phyloP scores from a whole-genome alignment of 2,113 vertebrate species.

The Aegotheles bennettii region DNA sequence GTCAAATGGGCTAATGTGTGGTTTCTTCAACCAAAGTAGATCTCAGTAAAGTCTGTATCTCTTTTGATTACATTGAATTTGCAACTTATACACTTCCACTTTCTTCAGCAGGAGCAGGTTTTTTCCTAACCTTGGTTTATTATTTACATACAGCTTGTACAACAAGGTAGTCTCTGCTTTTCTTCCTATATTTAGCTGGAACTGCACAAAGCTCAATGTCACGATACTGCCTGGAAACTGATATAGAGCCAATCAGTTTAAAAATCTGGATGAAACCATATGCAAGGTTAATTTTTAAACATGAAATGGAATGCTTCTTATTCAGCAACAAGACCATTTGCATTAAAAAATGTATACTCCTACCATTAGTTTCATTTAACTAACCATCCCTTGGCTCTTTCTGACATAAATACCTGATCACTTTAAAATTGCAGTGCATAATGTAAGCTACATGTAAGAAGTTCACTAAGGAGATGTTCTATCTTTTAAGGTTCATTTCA shows the following conservation, averaged over 20 bases:
- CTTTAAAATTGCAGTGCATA: background rate
- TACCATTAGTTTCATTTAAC: background rate
- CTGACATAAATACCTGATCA: background rate
- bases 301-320: background rate
- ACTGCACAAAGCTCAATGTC: background rate
- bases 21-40: background rate
- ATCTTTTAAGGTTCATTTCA: background rate
- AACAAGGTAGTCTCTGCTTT: background rate
- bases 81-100: background rate
- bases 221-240: background rate
- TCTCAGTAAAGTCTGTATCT: background rate
- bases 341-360: background rate
- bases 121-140: background rate
- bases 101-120: background rate
- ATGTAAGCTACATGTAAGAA: background rate
- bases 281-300: background rate
- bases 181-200: background rate
- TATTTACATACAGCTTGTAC: background rate
- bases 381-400: background rate
- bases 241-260: background rate
- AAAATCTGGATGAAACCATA: background rate
- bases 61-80: background rate
- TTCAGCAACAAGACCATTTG: background rate
- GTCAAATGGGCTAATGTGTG: background rate
- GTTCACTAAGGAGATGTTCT: background rate